Conservation (phyloP, 2,888 invertebrate species). For the Dromius quadrimaculatus region DNA sequence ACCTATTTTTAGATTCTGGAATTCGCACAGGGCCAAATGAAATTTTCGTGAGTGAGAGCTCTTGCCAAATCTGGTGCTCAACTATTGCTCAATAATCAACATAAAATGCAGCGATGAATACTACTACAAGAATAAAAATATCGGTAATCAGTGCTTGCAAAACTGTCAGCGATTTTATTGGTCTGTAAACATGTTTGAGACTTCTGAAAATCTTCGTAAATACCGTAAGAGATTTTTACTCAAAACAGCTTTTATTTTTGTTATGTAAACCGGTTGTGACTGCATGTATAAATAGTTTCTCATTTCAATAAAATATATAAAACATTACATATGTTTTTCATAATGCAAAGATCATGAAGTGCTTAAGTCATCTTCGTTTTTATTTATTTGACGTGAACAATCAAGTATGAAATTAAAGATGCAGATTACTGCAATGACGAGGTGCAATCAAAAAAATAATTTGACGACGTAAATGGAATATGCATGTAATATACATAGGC, state of each 20-base stretch:
- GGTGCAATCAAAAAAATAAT: no score
- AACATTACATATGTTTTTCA: slow-evolving; percentile 9
- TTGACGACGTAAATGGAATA: no score
- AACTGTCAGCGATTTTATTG: background rate
- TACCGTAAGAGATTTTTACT: slow-evolving; percentile 4
- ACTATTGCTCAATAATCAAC: slow-evolving; percentile 22
- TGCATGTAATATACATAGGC: no score
- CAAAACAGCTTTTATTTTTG: slow-evolving; percentile 10
- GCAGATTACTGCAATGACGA: no score
- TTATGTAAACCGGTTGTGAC: slow-evolving; percentile 8
- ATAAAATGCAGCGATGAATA: slow-evolving; percentile 24
- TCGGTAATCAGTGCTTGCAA: slow-evolving; percentile 2
- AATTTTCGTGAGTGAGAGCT: slow-evolving; percentile 18
- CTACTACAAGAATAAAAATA: slow-evolving; percentile 26
- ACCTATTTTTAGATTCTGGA: slow-evolving; percentile 19
- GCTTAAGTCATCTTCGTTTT: slow-evolving; percentile 5
- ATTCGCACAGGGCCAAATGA: slow-evolving; percentile 28
- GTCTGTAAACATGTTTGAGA: background rate
- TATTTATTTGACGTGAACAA: background rate
- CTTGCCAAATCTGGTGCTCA: slow-evolving; percentile 29
- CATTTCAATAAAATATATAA: slow-evolving; percentile 27
- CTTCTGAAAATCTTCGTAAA: background rate
- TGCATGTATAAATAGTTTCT: slow-evolving; percentile 23
- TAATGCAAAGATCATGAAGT: background rate
- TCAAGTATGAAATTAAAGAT: no score